A percentile compares a stretch with the other conserved stretches of the same genome.
Conservation (phyloP, 2,797 vertebrate species). For the Artibeus lituratus region DNA sequence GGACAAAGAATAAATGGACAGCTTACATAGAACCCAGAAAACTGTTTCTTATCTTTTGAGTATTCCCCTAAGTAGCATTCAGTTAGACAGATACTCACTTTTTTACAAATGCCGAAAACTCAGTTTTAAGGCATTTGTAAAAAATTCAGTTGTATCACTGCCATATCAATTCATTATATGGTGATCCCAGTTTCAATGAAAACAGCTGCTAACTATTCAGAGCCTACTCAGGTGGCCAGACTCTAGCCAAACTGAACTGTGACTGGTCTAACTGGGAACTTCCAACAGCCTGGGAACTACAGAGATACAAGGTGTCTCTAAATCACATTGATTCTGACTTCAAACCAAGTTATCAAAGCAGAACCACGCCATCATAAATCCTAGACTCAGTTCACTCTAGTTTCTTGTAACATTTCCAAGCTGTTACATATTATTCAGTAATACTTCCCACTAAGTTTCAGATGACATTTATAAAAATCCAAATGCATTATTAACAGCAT, state of each 20-base stretch:
- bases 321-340: constrained; percentile 16
- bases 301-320: background rate
- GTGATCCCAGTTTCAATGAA: constrained; percentile 39
- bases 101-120: constrained; percentile 37
- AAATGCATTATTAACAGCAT: constrained; percentile 45
- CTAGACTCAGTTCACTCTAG: background rate
- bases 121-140: background rate
- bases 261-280: constrained; percentile 17
- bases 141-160: background rate
- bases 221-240: background rate
- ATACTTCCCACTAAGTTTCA: constrained; percentile 44
- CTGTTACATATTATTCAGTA: constrained; percentile 28
- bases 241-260: constrained; percentile 30
- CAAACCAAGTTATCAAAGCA: constrained; percentile 17
- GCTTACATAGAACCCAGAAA: background rate
- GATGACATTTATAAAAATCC: constrained; percentile 39
- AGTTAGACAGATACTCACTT: background rate
- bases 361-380: constrained; percentile 33
- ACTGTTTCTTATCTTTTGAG: background rate
- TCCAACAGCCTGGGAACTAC: background rate
- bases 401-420: constrained; percentile 46
- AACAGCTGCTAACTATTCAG: constrained; percentile 36
- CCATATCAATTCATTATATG: constrained; percentile 1
- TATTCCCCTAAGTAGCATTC: background rate
- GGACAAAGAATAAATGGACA: background rate